Base-by-base conservation (phyloP, 2,888 invertebrate species). In the Polyommatus icarus region DNA sequence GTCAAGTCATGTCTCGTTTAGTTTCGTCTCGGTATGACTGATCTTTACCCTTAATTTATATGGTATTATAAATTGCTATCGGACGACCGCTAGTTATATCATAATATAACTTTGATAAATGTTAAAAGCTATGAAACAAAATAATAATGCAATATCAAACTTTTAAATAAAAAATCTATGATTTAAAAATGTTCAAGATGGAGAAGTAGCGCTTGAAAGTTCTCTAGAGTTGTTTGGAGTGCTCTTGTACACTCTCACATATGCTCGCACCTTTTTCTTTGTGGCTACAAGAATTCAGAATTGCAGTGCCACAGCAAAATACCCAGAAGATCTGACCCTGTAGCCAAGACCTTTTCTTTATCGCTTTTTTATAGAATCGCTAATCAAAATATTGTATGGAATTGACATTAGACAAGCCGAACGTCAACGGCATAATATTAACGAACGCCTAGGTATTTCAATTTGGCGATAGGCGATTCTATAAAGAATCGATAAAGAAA, bases 261-360 rank as follows among this genome's bases (percentile, higher is more conserved):
- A 67, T 32, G 15, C 29, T 32, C 29, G 67, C 29, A 67, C 67
- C 29, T 67, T 67, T 67, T 67, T 67, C 67, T 67, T 67, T 67
- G 67, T 29, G 67, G 15, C 24, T 32, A 29, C 67, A 67, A 29
- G 67, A 29, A 32, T 67, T 67, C 32, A 29, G 67, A 29, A 32
- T 67, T 67, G 67, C 67, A 67, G 29, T 67, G 67, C 67, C 29
- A 32, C 61, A 24, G 61, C 61, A 24, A 24, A 67, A 67, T 67
- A 12, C 67, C 29, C 61, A 67, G 61, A 67, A 67, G 29, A 67
- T 67, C 18, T 67, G 15, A 18, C 10, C 46, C 46, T 46, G 10
- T 0, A 46, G 46, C 46, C 10, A 46, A 46, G 46, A 10, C 46
- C 3, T 46, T 46, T 10, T 46, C 46, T 46, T 12, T 46, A 46